Evolutionary conservation across 2,888 invertebrate genomes (phyloP).

Genomic region (Junonia oenone): DNA sequence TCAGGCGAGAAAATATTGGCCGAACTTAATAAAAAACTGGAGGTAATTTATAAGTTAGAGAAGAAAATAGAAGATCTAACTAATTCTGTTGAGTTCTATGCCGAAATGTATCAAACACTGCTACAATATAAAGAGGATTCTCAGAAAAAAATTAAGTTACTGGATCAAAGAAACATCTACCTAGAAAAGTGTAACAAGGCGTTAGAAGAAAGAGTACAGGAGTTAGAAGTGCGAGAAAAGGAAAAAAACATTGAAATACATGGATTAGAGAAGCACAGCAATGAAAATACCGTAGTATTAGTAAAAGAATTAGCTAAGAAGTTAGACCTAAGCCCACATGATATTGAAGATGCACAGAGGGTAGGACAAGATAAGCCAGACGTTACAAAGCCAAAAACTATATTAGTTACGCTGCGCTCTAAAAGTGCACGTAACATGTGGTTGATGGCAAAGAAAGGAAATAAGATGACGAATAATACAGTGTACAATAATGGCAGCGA

Average conservation of each 20-base stretch:
- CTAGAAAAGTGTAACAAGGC: constrained; percentile 24
- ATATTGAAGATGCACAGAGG: background rate
- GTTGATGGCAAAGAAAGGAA: constrained; percentile 4
- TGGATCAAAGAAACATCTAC: constrained; percentile 22
- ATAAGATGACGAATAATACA: constrained; percentile 4
- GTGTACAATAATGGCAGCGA: constrained; percentile 5
- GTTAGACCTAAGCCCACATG: background rate
- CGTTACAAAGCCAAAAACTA: background rate
- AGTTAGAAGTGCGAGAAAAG: constrained; percentile 15
- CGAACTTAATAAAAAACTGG: constrained; percentile 21
- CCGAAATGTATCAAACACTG: constrained; percentile 21
- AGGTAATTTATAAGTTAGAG: constrained; percentile 17
- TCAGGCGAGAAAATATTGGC: constrained; percentile 4
- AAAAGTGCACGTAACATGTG: constrained; percentile 3
- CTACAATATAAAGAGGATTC: constrained; percentile 10
- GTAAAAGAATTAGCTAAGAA: background rate
- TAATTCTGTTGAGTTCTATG: constrained; percentile 14
- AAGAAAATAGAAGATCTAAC: constrained; percentile 18
- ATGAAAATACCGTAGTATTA: background rate
- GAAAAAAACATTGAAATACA: constrained; percentile 21
- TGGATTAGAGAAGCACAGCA: constrained; percentile 5
- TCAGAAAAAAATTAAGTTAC: constrained; percentile 16
- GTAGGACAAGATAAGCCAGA: constrained; percentile 1
- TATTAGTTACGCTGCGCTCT: constrained; percentile 1
- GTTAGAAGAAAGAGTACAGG: constrained; percentile 9